These are phyloP conservation scores for Palaemon carinicauda DNA, from an alignment of 1,140 invertebrate species.

Conservation along the genomic window DNA sequence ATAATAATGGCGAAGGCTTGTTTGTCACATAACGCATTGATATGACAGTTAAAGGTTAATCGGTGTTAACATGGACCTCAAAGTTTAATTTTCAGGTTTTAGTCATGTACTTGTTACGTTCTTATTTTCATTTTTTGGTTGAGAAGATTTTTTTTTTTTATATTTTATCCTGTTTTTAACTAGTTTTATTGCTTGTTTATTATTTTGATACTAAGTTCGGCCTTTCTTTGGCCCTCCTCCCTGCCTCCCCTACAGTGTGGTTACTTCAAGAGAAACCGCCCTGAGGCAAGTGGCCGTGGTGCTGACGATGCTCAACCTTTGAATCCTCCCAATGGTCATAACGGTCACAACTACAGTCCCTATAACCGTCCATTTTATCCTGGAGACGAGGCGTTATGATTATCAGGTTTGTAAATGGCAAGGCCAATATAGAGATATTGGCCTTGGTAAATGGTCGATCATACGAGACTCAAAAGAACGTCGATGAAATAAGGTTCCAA, in stretches of 20 bases:
- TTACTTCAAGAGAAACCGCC: slow-evolving; percentile 86
- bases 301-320: slow-evolving; percentile 81
- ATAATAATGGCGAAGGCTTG: too few species aligned
- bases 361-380: slow-evolving; percentile 47
- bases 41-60: too few species aligned
- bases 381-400: slow-evolving; percentile 62
- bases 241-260: slow-evolving; percentile 48
- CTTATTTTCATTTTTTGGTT: too few species aligned
- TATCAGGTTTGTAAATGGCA: too few species aligned
- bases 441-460: too few species aligned
- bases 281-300: slow-evolving; percentile 68
- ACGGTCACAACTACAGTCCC: slow-evolving; percentile 39
- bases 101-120: too few species aligned
- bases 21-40: too few species aligned
- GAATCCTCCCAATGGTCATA: slow-evolving; percentile 59
- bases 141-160: neutral
- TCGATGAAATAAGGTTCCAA: too few species aligned
- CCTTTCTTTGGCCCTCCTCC: neutral
- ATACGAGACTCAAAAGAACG: too few species aligned
- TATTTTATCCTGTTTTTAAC: neutral
- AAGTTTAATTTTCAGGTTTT: too few species aligned
- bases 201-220: neutral
- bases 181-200: neutral
- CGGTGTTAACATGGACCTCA: too few species aligned
- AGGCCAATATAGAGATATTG: too few species aligned